phyloP scores from a whole-genome alignment of 64 coral and sea anemone species.

The Stylophora pistillata region DNA sequence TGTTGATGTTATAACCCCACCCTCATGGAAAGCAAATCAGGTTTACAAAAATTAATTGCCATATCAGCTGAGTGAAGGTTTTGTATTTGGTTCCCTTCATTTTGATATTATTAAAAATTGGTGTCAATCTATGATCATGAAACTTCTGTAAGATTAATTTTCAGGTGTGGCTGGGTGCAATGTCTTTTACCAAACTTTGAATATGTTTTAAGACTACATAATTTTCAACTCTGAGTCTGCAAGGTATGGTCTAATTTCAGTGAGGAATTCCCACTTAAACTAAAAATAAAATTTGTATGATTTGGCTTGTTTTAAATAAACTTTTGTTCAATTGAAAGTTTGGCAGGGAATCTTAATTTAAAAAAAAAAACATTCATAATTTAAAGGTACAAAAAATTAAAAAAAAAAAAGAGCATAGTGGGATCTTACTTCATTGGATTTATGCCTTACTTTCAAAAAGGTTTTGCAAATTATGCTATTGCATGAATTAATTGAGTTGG shows the following conservation, averaged over 20 bases:
- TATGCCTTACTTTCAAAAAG: not conserved
- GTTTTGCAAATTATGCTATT: not conserved
- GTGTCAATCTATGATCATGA: not conserved
- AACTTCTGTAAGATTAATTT: not conserved
- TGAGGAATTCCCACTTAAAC: not conserved
- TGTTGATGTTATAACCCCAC: not conserved
- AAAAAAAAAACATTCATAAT: no score
- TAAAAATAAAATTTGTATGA: not conserved
- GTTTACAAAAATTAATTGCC: not conserved
- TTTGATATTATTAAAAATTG: not conserved
- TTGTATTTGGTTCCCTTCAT: not conserved
- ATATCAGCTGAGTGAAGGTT: constrained; percentile 14
- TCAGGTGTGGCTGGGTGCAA: not conserved
- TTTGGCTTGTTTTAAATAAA: no score
- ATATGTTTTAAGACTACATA: not conserved
- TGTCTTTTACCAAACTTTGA: constrained; percentile 47
- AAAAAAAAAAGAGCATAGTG: not conserved
- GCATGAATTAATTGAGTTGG: constrained; percentile 49
- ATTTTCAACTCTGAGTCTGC: not conserved
- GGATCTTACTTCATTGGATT: not conserved
- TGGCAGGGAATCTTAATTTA: no score
- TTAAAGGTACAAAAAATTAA: not conserved
- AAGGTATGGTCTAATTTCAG: not conserved
- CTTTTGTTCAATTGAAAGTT: no score
- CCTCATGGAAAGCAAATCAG: not conserved